These are phyloP conservation scores for Naja naja DNA, from an alignment of 2,113 vertebrate genomes.

Conservation along the genomic window DNA sequence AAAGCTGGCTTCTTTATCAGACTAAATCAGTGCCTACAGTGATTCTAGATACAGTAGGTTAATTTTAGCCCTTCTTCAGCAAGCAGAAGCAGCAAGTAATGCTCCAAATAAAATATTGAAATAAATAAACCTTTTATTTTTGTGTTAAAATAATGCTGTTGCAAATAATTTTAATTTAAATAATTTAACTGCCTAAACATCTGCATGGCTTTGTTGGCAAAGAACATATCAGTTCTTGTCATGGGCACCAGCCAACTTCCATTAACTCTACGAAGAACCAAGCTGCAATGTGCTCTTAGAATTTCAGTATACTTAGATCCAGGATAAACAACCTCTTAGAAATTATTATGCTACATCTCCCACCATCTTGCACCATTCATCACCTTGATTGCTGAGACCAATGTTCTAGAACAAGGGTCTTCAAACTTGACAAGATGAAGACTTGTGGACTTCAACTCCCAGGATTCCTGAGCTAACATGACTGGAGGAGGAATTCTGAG, in stretches of 20 bases:
- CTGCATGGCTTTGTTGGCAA: neutral
- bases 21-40: neutral
- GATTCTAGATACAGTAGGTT: neutral
- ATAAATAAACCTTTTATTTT: neutral
- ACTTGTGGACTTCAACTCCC: too few species aligned
- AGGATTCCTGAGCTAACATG: too few species aligned
- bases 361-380: neutral
- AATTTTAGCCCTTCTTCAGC: constrained; percentile 10
- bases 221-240: neutral
- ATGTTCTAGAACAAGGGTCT: neutral
- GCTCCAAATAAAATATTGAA: neutral
- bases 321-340: neutral
- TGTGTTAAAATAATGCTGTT: neutral
- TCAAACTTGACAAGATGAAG: too few species aligned
- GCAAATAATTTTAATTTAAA: neutral
- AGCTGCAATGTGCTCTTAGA: neutral
- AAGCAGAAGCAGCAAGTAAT: neutral
- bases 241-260: neutral
- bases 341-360: neutral
- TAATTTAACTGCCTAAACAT: neutral
- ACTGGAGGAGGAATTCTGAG: too few species aligned
- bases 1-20: neutral
- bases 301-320: neutral
- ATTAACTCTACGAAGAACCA: neutral
- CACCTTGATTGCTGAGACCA: neutral